Base-by-base conservation (phyloP, 2,888 invertebrate species). In the Spodoptera exigua region DNA sequence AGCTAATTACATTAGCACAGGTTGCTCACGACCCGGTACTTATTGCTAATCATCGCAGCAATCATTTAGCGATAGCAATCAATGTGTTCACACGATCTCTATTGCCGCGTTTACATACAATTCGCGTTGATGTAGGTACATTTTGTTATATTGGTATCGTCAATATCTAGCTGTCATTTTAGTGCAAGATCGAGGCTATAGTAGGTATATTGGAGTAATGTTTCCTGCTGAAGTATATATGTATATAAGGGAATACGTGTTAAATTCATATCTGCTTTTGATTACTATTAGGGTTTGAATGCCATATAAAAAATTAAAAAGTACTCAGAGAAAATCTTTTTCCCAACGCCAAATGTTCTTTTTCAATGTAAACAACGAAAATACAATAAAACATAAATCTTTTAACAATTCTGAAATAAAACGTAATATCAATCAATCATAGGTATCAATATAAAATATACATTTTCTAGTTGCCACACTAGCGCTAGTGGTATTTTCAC, bases 1-100 rank as follows among this genome's bases (percentile, higher is more conserved):
- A 14, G 40, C 40, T 49, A 53, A 41, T 46, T 52, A 27, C 34
- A 43, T 64, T 52, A 60, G 12, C 68, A 65, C 70, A 14, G 43
- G 36, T 45, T 32, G 47, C 54, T 60, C 68, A 70, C 60, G 65
- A 60, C 10, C 9, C 7, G 1, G 9, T 27, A 27, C 27, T 27
- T 16, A 14, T 27, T 13, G 40, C 36, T 48, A 32, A 41, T 57
- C 46, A 54, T 37, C 14, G 32, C 37, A 36, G 43, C 18, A 46
- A 49, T 56, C 21, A 37, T 49, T 68, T 66, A 47, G 62, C 57
- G 36, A 56, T 34, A 34, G 17, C 13, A 32, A 49, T 12, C 2
- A 39, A 57, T 44, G 9, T 27, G 27, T 27, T 27, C 39, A 40
- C 45, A 58, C 13, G 16, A 65, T 16, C 18, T 13, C 39, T 58